phyloP scores from a whole-genome alignment of 2,888 invertebrate species.

The Eristalinus aeneus region DNA sequence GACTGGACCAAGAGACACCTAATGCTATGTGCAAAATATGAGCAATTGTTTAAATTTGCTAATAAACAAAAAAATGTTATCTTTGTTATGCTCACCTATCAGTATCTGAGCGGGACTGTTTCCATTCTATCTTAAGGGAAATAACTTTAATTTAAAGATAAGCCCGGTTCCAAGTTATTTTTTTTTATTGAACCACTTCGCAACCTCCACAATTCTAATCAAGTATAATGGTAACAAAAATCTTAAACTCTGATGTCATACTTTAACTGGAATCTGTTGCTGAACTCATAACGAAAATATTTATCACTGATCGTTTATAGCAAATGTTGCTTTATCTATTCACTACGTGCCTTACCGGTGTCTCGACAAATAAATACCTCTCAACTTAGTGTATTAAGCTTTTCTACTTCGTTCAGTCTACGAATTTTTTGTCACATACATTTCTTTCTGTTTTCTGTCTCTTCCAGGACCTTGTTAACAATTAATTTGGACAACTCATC shows the following conservation, averaged over 20 bases:
- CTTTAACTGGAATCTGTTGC: background rate
- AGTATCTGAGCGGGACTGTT: background rate
- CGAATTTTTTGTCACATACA: background rate
- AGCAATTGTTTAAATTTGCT: background rate
- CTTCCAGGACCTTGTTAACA: conserved; percentile 36
- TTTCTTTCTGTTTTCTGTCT: conserved; percentile 1
- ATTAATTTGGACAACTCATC: conserved; percentile 40
- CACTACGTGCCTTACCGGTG: conserved; percentile 19
- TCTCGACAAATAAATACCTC: background rate
- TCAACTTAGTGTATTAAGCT: background rate
- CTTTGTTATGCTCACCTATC: background rate
- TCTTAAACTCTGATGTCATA: conserved; percentile 31
- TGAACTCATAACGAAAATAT: conserved; percentile 16
- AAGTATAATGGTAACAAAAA: background rate
- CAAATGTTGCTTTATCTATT: conserved; percentile 24
- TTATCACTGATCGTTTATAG: conserved; percentile 4
- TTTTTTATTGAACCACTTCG: background rate
- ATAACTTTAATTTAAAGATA: background rate
- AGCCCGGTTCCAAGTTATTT: background rate
- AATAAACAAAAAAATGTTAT: background rate
- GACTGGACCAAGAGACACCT: no score
- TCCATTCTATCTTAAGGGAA: background rate
- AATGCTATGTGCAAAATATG: no score
- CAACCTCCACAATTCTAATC: background rate
- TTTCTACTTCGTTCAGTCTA: background rate